Conservation (phyloP, 2,888 invertebrate species). For the Cerceris ruficornis region DNA sequence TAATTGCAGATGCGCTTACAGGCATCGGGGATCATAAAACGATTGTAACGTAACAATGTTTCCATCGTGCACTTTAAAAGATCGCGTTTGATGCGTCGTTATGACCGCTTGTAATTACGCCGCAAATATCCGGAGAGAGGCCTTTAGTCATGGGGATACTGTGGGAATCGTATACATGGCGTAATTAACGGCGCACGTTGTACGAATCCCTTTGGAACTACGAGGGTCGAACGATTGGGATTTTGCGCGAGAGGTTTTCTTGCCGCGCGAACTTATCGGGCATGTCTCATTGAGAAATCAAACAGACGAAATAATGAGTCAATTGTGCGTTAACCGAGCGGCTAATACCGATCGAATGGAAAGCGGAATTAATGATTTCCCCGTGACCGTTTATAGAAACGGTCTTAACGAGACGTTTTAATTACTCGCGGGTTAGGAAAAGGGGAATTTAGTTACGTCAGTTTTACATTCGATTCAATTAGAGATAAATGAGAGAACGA, state of each 20-base stretch:
- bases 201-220: neutral
- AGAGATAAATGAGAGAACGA: constrained; percentile 50
- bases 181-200: constrained; percentile 30
- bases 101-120: constrained; percentile 41
- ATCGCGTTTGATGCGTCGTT: constrained; percentile 19
- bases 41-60: constrained; percentile 48
- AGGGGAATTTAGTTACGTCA: constrained; percentile 29
- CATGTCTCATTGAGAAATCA: neutral
- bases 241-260: constrained; percentile 24
- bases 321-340: constrained; percentile 10
- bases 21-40: constrained; percentile 49
- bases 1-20: constrained; percentile 53
- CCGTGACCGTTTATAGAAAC: constrained; percentile 46
- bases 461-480: constrained; percentile 50
- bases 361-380: constrained; percentile 43
- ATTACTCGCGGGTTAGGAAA: constrained; percentile 31
- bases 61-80: constrained; percentile 44
- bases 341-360: constrained; percentile 15
- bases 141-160: constrained; percentile 1
- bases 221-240: constrained; percentile 31
- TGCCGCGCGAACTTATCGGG: neutral
- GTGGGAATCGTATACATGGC: constrained; percentile 16
- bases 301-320: constrained; percentile 25
- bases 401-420: constrained; percentile 47
- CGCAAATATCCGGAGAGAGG: constrained; percentile 10